phyloP scores from a whole-genome alignment of 2,888 invertebrate species.

The Drosophila flavopinicola region DNA sequence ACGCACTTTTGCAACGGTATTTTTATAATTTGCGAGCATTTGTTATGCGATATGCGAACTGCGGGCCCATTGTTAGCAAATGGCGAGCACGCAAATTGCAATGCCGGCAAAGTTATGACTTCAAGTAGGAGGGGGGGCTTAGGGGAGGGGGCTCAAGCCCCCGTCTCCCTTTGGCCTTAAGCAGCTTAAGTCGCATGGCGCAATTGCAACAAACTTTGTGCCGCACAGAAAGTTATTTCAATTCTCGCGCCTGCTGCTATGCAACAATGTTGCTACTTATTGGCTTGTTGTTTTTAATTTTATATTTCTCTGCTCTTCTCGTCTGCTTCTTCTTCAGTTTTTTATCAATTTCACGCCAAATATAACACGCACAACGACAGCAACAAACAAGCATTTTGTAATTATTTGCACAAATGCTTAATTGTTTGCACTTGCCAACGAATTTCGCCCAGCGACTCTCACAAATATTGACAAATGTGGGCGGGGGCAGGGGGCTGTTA shows the following conservation, averaged over 20 bases:
- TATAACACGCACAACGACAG: constrained; percentile 47
- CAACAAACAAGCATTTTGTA: constrained; percentile 33
- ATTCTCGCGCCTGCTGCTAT: constrained; percentile 8
- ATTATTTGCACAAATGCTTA: constrained; percentile 75
- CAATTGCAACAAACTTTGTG: constrained; percentile 46
- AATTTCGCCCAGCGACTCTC: constrained; percentile 52
- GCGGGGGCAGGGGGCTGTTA: constrained; percentile 4
- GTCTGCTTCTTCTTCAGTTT: background rate
- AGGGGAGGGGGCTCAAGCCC: background rate
- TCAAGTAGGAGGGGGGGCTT: background rate
- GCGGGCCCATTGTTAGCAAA: constrained; percentile 20
- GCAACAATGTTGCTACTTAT: constrained; percentile 27
- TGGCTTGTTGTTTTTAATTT: constrained; percentile 9
- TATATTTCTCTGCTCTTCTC: background rate
- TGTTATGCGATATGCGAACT: constrained; percentile 14
- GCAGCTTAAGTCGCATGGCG: constrained; percentile 14
- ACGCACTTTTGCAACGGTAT: constrained; percentile 25
- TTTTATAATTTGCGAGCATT: constrained; percentile 44
- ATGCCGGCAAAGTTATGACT: constrained; percentile 8
- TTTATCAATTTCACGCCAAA: constrained; percentile 70
- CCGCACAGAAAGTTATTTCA: constrained; percentile 29
- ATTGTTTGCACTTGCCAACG: constrained; percentile 72
- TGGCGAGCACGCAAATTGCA: constrained; percentile 17
- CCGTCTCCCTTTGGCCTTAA: constrained; percentile 12
- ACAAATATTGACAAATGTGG: constrained; percentile 69